phyloP scores from a whole-genome alignment of 2,888 invertebrate species.

The Erannis defoliaria region DNA sequence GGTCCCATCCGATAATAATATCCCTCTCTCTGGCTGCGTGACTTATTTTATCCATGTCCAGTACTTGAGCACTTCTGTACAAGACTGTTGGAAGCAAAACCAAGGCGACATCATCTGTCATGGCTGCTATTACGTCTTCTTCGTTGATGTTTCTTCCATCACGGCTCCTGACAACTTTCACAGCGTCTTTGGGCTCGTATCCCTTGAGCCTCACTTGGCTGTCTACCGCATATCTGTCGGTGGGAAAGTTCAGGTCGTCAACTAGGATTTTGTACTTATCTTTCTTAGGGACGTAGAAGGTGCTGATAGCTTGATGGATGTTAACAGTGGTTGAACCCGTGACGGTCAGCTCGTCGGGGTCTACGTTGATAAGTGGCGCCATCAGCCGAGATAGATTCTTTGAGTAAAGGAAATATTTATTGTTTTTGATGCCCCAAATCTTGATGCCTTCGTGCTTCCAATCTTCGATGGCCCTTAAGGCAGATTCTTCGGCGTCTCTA shows the following conservation, averaged over 20 bases:
- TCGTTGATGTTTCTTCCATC: slow-evolving; percentile 63
- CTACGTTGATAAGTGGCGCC: slow-evolving; percentile 70
- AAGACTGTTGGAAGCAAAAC: slow-evolving; percentile 68
- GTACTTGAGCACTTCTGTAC: slow-evolving; percentile 71
- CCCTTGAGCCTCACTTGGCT: slow-evolving; percentile 73
- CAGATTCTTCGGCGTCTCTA: slow-evolving; percentile 66
- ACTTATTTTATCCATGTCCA: slow-evolving; percentile 71
- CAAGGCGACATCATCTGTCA: slow-evolving; percentile 72
- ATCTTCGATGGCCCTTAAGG: slow-evolving; percentile 55
- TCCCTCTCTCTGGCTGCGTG: slow-evolving; percentile 63
- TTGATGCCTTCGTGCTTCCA: slow-evolving; percentile 74
- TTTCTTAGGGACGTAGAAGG: slow-evolving; percentile 71
- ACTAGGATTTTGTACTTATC: slow-evolving; percentile 72
- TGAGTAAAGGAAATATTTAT: slow-evolving; percentile 70
- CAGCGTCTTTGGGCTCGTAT: slow-evolving; percentile 66
- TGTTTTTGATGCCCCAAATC: slow-evolving; percentile 66
- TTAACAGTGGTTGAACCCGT: slow-evolving; percentile 66
- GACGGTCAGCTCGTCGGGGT: slow-evolving; percentile 66
- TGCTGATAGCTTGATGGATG: slow-evolving; percentile 73
- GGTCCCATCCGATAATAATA: slow-evolving; percentile 75
- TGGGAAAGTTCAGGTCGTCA: slow-evolving; percentile 75
- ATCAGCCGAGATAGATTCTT: slow-evolving; percentile 62
- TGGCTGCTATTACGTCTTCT: slow-evolving; percentile 69
- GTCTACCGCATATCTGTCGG: slow-evolving; percentile 76
- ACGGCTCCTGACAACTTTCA: slow-evolving; percentile 67